Percentiles rank a stretch among this genome's conserved stretches.
These are phyloP conservation scores for Micoletzkya japonica DNA, from an alignment of 2,888 invertebrate species.

Conservation along the genomic window DNA sequence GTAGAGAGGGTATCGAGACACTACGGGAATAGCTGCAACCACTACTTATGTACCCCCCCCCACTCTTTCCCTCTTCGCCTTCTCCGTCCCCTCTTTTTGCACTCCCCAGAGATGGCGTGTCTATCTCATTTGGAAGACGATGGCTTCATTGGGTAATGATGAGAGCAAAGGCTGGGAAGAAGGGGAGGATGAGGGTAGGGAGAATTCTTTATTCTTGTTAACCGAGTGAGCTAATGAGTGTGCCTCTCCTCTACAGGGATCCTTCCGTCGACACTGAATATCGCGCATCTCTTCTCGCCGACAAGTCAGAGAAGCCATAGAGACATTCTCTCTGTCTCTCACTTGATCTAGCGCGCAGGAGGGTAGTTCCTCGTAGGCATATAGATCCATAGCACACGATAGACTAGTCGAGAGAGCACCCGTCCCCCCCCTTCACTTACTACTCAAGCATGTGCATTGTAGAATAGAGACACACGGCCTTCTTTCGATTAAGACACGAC, in stretches of 20 bases:
- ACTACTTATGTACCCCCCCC: background rate
- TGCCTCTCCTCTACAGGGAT: slow-evolving; percentile 13
- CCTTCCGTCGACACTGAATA: slow-evolving; percentile 26
- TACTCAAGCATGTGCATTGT: background rate
- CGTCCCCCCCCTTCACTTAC: background rate
- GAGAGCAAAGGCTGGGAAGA: background rate
- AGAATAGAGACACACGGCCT: background rate
- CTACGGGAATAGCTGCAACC: background rate
- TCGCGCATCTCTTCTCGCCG: slow-evolving; percentile 19
- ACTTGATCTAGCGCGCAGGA: background rate
- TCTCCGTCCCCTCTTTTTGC: background rate
- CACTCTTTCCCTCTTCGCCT: background rate
- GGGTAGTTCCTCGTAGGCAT: slow-evolving; percentile 18
- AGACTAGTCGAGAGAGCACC: background rate
- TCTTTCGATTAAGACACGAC: too few species aligned
- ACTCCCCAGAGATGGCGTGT: slow-evolving; percentile 7
- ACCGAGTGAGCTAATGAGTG: background rate
- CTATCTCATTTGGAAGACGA: slow-evolving; percentile 23
- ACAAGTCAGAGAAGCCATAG: background rate
- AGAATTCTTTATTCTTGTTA: background rate
- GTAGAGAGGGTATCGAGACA: background rate
- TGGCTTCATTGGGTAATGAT: slow-evolving; percentile 5
- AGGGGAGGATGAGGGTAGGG: background rate
- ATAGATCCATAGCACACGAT: background rate
- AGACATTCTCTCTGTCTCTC: too few species aligned